Conservation (phyloP, 2,113 vertebrate genomes). For the Serilophus lunatus region DNA sequence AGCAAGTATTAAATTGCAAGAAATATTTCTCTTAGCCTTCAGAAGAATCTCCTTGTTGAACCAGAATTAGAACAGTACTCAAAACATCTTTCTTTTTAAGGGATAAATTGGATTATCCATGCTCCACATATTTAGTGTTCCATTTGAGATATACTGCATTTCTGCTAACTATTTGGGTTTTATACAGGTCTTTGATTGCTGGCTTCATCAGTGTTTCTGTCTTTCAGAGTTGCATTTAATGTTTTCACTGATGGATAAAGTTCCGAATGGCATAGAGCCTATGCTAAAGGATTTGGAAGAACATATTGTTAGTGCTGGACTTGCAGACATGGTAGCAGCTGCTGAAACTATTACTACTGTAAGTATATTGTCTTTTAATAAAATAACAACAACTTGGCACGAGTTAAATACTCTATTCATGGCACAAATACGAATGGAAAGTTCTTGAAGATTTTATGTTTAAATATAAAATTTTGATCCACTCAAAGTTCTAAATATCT, state of each 20-base stretch:
- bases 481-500: not conserved
- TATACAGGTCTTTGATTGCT: not conserved
- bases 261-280: slow-evolving; percentile 95
- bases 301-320: slow-evolving; percentile 97
- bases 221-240: slow-evolving; percentile 92
- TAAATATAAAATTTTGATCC: not conserved
- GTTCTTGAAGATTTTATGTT: not conserved
- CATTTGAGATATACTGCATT: not conserved
- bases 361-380: slow-evolving; percentile 61
- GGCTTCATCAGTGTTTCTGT: slow-evolving; percentile 53
- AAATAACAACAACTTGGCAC: not conserved
- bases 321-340: slow-evolving; percentile 98
- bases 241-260: slow-evolving; percentile 99
- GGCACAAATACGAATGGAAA: not conserved
- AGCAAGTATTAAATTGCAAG: not conserved
- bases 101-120: not conserved
- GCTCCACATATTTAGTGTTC: not conserved
- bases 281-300: slow-evolving; percentile 99
- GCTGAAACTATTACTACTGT: slow-evolving; percentile 98
- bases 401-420: not conserved
- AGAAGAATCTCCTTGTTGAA: not conserved
- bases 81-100: not conserved
- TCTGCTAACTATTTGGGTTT: not conserved
- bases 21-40: not conserved
- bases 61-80: not conserved